Percentiles rank a stretch among this genome's conserved stretches.
Evolutionary conservation across 2,888 invertebrate genomes (phyloP).

Genomic region (Ceratothoa steindachneri): DNA sequence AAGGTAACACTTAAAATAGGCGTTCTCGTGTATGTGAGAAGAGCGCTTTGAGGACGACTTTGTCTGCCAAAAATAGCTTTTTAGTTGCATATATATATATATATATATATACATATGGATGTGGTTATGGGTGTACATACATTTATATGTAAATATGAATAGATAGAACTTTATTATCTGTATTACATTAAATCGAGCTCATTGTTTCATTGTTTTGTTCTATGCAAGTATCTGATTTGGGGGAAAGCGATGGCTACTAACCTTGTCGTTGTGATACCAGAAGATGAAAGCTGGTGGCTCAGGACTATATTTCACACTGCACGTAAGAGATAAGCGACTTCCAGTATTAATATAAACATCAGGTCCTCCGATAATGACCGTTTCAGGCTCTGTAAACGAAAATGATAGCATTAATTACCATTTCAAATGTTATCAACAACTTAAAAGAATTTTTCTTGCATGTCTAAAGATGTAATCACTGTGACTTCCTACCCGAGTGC

Average conservation of each 20-base stretch:
- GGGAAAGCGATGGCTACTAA: too few relatives aligned
- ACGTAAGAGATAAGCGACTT: conserved; percentile 88
- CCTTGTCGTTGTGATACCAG: conserved; percentile 90
- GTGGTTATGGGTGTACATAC: background rate
- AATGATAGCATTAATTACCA: background rate
- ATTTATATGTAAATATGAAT: background rate
- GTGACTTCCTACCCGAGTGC: too few relatives aligned
- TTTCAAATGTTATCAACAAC: too few relatives aligned
- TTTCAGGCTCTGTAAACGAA: conserved; percentile 72
- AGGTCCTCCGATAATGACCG: conserved; percentile 85
- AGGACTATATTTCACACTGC: conserved; percentile 83
- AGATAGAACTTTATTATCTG: background rate
- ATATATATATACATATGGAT: background rate
- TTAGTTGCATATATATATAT: too few relatives aligned
- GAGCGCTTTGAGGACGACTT: too few relatives aligned
- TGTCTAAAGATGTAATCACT: too few relatives aligned
- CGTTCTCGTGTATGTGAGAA: too few relatives aligned
- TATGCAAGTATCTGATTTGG: background rate
- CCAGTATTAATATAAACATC: conserved; percentile 89
- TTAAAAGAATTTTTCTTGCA: background rate
- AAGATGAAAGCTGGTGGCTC: conserved; percentile 90
- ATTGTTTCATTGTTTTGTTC: background rate
- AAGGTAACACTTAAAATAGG: too few relatives aligned
- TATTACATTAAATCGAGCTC: background rate
- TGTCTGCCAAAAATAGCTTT: too few relatives aligned